These are phyloP conservation scores for Cichlasoma orientale DNA, from an alignment of 2,797 vertebrate species.

Conservation along the genomic window DNA sequence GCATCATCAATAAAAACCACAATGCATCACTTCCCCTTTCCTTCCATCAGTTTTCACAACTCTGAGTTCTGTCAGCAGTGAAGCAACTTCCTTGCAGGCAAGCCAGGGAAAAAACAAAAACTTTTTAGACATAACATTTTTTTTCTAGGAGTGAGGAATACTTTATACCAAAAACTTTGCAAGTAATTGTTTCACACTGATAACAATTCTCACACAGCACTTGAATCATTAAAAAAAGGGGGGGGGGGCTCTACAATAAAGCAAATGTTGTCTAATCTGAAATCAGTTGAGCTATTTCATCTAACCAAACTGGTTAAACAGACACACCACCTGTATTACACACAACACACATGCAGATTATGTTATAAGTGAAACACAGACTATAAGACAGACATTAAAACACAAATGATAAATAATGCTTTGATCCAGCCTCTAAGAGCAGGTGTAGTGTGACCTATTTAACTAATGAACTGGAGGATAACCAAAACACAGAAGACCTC, in stretches of 20 bases:
- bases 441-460: not conserved
- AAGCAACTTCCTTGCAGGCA: slow-evolving; percentile 70
- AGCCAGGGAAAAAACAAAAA: slow-evolving; percentile 35
- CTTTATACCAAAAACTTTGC: not conserved
- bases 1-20: slow-evolving; percentile 46
- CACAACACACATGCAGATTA: not conserved
- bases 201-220: not conserved
- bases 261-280: not conserved
- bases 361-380: not conserved
- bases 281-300: slow-evolving; percentile 4
- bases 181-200: not conserved
- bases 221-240: not conserved
- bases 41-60: slow-evolving; percentile 66
- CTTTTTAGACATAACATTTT: not conserved
- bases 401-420: not conserved
- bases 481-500: not conserved
- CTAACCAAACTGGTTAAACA: slow-evolving; percentile 17
- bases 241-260: not conserved
- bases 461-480: not conserved
- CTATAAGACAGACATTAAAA: not conserved
- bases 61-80: slow-evolving; percentile 55
- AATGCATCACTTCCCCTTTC: slow-evolving; percentile 63
- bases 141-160: not conserved
- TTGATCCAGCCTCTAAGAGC: not conserved
- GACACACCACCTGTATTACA: not conserved